These are phyloP conservation scores for Drosophila planitibia DNA, from an alignment of 2,888 invertebrate genomes.

Conservation along the genomic window DNA sequence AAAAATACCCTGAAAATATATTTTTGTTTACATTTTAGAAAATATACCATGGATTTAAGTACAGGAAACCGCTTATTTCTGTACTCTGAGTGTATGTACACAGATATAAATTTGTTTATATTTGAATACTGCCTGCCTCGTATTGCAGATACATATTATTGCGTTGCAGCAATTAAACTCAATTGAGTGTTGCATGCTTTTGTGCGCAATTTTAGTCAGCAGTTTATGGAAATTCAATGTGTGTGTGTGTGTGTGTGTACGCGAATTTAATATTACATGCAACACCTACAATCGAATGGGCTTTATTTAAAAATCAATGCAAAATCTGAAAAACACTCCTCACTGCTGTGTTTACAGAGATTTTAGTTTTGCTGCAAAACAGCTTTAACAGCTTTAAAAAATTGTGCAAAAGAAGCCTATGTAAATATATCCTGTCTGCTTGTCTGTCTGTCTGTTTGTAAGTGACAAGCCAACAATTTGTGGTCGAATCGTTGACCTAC, in stretches of 20 bases:
- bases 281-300: slow-evolving; percentile 38
- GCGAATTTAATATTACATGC: slow-evolving; percentile 44
- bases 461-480: slow-evolving; percentile 14
- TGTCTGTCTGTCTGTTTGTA: slow-evolving; percentile 9
- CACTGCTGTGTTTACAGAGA: background rate
- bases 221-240: slow-evolving; percentile 18
- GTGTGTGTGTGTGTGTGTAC: slow-evolving; percentile 20
- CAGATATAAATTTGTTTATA: background rate
- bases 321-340: background rate
- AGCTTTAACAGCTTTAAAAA: slow-evolving; percentile 30
- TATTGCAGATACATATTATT: slow-evolving; percentile 38
- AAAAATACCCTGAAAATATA: background rate
- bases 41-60: background rate
- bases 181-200: slow-evolving; percentile 73
- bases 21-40: background rate
- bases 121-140: slow-evolving; percentile 43
- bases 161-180: slow-evolving; percentile 64
- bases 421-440: background rate
- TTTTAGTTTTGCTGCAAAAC: background rate
- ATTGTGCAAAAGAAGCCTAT: slow-evolving; percentile 5
- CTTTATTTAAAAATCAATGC: slow-evolving; percentile 45
- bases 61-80: background rate
- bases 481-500: slow-evolving; percentile 54
- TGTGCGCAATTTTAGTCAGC: slow-evolving; percentile 33
- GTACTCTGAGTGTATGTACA: background rate